These are phyloP conservation scores for Pseudobourletiella spinata DNA, from an alignment of 1,140 invertebrate genomes.

Conservation along the genomic window DNA sequence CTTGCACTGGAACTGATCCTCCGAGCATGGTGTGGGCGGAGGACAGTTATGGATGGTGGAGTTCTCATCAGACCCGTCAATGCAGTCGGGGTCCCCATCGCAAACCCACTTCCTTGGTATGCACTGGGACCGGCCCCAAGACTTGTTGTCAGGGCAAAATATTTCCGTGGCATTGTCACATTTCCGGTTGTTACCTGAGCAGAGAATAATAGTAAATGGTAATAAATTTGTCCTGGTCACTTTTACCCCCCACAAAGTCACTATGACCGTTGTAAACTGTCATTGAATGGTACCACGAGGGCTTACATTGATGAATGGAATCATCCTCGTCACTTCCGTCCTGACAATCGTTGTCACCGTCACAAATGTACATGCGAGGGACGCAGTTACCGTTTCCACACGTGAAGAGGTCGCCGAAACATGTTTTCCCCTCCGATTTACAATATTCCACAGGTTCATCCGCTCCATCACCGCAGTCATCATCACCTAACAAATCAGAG, in stretches of 20 bases:
- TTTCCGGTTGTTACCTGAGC: conserved; percentile 51
- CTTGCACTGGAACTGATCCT: conserved; percentile 80
- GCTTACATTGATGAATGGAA: conserved; percentile 72
- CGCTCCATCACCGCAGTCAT: conserved; percentile 78
- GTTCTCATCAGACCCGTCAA: conserved; percentile 94
- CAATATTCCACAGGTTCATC: conserved; percentile 66
- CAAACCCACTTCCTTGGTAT: conserved; percentile 91
- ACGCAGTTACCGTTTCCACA: conserved; percentile 97
- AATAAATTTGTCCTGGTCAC: background rate
- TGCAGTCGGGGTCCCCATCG: conserved; percentile 61
- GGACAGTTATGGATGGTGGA: conserved; percentile 69
- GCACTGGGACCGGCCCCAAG: conserved; percentile 83
- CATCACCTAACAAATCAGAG: conserved; percentile 40
- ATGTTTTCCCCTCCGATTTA: conserved; percentile 85
- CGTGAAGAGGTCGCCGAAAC: conserved; percentile 88
- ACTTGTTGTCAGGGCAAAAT: conserved; percentile 77
- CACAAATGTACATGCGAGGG: conserved; percentile 92
- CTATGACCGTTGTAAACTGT: background rate
- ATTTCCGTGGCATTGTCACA: conserved; percentile 88
- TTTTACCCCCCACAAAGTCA: background rate
- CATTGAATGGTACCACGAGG: conserved; percentile 7
- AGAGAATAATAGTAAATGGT: background rate
- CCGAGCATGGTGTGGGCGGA: conserved; percentile 55
- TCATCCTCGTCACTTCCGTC: conserved; percentile 87
- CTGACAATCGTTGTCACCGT: conserved; percentile 45